Conservation (phyloP, 2,888 invertebrate genomes). For the Deroplatys truncata region DNA sequence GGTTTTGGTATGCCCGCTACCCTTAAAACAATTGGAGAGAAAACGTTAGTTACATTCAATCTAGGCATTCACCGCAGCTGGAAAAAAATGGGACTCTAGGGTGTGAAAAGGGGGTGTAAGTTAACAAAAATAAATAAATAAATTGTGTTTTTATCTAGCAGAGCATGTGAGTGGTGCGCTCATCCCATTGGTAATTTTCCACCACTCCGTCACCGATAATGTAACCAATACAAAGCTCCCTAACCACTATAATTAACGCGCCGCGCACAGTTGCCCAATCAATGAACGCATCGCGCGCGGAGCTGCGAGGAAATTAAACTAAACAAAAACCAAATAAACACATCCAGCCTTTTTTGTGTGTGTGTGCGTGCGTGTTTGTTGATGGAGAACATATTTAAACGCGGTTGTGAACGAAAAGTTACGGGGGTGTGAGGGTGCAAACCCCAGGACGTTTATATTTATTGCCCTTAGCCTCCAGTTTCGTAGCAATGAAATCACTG, state of each 20-base stretch:
- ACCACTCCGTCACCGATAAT: conserved; percentile 7
- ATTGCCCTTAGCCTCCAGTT: not conserved
- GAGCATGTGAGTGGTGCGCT: not conserved
- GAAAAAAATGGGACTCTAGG: not conserved
- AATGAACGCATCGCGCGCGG: not conserved
- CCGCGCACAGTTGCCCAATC: not conserved
- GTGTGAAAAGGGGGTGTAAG: not conserved
- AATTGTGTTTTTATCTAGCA: not conserved
- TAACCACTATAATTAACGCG: conserved; percentile 8
- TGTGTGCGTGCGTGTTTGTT: not conserved
- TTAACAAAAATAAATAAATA: not conserved
- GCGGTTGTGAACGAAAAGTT: not conserved
- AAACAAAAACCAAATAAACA: not conserved
- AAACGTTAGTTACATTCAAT: no score
- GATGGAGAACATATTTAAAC: not conserved
- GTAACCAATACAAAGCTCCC: conserved; percentile 8
- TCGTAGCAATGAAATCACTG: not conserved
- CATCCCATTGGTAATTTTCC: not conserved
- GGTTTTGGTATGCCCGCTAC: no score
- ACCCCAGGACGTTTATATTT: not conserved
- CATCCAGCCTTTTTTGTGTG: not conserved
- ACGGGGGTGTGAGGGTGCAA: not conserved
- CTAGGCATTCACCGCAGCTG: no score
- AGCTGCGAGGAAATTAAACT: not conserved
- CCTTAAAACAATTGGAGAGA: no score